A percentile compares a stretch with the other conserved stretches of the same genome.
These are phyloP conservation scores for Zhuqinia jingwanae DNA, from an alignment of 2,888 invertebrate species.

Conservation along the genomic window DNA sequence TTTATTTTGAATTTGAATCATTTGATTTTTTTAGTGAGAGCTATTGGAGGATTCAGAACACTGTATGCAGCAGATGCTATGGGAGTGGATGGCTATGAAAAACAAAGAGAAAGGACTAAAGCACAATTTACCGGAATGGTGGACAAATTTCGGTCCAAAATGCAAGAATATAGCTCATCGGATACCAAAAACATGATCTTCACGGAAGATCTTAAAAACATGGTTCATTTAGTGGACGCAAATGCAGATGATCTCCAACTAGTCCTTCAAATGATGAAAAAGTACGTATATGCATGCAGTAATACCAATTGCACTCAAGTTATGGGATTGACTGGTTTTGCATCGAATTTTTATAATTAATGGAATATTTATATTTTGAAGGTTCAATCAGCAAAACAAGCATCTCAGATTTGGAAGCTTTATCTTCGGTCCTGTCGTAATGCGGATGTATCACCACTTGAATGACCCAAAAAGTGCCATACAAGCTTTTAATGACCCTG, in stretches of 20 bases:
- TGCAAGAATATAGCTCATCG: constrained; percentile 85
- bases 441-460: constrained; percentile 88
- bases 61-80: constrained; percentile 84
- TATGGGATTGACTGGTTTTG: background rate
- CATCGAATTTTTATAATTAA: constrained; percentile 33
- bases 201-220: constrained; percentile 92
- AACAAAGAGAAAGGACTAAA: constrained; percentile 83
- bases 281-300: too few relatives aligned
- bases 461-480: constrained; percentile 87
- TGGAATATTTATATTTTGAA: constrained; percentile 80
- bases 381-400: constrained; percentile 87
- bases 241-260: constrained; percentile 85
- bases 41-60: constrained; percentile 79
- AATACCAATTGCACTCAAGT: too few relatives aligned
- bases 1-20: background rate
- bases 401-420: constrained; percentile 90
- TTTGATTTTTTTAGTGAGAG: constrained; percentile 49
- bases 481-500: constrained; percentile 85
- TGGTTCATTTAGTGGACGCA: constrained; percentile 87
- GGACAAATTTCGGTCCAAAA: constrained; percentile 87
- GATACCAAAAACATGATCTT: constrained; percentile 86
- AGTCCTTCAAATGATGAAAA: constrained; percentile 86
- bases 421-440: constrained; percentile 90
- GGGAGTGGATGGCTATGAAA: constrained; percentile 85
- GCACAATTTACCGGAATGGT: constrained; percentile 85